phyloP scores from a whole-genome alignment of 2,797 vertebrate genomes.

The Lithobates pipiens region DNA sequence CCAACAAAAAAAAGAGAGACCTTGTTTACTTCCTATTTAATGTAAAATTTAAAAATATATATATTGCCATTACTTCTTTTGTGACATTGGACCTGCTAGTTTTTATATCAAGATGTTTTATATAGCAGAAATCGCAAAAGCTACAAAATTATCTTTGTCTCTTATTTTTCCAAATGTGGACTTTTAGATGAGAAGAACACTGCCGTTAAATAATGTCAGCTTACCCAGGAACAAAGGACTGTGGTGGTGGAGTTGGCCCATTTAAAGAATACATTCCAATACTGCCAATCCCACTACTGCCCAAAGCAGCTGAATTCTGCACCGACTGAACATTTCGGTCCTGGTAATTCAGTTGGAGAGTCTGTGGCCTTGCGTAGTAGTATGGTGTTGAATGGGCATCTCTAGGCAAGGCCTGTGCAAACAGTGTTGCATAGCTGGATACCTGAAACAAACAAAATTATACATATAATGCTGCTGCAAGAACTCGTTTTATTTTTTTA shows the following conservation, averaged over 20 bases:
- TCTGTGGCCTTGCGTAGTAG: conserved; percentile 93
- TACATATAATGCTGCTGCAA: too few relatives aligned
- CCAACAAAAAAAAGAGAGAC: too few relatives aligned
- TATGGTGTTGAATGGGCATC: conserved; percentile 96
- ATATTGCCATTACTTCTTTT: too few relatives aligned
- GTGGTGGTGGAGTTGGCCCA: conserved; percentile 86
- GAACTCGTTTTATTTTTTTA: background rate
- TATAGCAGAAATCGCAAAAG: too few relatives aligned
- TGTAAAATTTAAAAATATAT: too few relatives aligned
- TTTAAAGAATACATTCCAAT: conserved; percentile 86
- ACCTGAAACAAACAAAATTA: conserved; percentile 74
- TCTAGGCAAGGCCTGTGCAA: conserved; percentile 91
- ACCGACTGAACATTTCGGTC: conserved; percentile 77
- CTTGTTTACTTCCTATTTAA: too few relatives aligned
- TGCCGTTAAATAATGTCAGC: conserved; percentile 15
- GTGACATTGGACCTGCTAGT: too few relatives aligned
- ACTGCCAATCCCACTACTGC: conserved; percentile 94
- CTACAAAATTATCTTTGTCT: too few relatives aligned
- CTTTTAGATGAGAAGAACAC: background rate
- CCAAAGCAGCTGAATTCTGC: conserved; percentile 83
- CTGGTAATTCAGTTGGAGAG: conserved; percentile 88
- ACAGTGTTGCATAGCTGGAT: conserved; percentile 86
- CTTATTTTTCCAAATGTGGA: too few relatives aligned
- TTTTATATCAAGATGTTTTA: too few relatives aligned
- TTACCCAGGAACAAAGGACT: conserved; percentile 89